Evolutionary conservation across 2,888 invertebrate species (phyloP).

Genomic region (Chymomyza procnemis): DNA sequence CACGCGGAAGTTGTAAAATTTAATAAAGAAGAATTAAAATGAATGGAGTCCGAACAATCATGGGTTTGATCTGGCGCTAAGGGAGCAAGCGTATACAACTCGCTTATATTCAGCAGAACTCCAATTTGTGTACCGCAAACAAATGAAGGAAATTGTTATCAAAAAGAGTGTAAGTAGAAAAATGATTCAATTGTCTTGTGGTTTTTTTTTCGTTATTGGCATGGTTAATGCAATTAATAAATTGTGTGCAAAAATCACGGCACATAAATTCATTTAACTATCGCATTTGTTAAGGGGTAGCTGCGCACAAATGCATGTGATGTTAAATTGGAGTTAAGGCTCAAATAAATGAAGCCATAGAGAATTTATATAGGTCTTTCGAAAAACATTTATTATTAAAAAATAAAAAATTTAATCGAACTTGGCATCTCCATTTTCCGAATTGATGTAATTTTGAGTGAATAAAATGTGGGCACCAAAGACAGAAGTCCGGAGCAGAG

Average conservation of each 20-base stretch:
- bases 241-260: constrained; percentile 53
- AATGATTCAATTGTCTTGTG: constrained; percentile 48
- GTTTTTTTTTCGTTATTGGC: background rate
- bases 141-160: constrained; percentile 4
- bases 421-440: no score
- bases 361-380: no score
- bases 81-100: constrained; percentile 9
- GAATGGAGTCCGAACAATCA: background rate
- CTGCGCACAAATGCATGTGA: constrained; percentile 11
- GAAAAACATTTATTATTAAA: no score
- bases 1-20: constrained; percentile 49
- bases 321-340: constrained; percentile 28
- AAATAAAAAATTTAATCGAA: no score
- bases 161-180: constrained; percentile 42
- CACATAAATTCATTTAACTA: constrained; percentile 54
- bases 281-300: constrained; percentile 47
- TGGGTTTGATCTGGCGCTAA: constrained; percentile 21
- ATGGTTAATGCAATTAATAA: constrained; percentile 58
- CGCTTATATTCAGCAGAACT: constrained; percentile 45
- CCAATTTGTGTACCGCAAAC: constrained; percentile 47
- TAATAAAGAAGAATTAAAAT: constrained; percentile 18
- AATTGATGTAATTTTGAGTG: no score
- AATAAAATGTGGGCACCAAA: no score
- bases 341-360: constrained; percentile 26
- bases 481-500: no score